Conservation (phyloP, 2,113 vertebrate genomes). For the Crotophaga sulcirostris region DNA sequence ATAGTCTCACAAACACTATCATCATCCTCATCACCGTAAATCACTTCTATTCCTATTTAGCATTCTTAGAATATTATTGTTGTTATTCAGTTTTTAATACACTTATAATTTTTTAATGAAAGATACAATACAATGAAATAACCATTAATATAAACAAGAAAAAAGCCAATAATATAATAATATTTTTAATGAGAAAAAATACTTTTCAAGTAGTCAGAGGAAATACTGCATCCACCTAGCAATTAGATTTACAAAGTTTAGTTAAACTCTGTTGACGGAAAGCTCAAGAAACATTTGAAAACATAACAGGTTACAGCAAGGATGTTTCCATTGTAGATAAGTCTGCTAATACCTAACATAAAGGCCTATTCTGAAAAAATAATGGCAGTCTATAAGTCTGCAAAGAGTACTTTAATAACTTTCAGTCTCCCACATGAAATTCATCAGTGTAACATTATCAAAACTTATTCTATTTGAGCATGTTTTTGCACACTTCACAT, state of each 20-base stretch:
- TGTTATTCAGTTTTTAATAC: not conserved
- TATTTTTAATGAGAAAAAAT: not conserved
- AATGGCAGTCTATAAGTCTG: accelerated
- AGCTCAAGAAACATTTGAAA: not conserved
- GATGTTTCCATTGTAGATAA: not conserved
- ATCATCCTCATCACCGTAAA: not conserved
- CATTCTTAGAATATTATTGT: not conserved
- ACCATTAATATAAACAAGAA: not conserved
- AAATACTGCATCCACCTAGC: not conserved
- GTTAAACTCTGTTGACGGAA: not conserved
- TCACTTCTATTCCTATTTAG: not conserved
- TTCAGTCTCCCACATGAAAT: not conserved
- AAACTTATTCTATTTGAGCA: not conserved
- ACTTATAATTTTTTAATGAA: not conserved
- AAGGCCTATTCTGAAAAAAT: not conserved
- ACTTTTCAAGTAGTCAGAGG: not conserved
- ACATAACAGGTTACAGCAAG: not conserved
- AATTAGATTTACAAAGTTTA: not conserved
- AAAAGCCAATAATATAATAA: accelerated
- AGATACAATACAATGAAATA: not conserved
- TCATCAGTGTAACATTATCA: not conserved
- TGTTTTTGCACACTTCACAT: accelerated
- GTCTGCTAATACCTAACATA: not conserved
- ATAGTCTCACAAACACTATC: not conserved
- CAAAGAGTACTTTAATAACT: not conserved